Percentiles rank a stretch among this genome's conserved stretches.
Evolutionary conservation across 1,140 invertebrate species (phyloP).

Genomic region (Acromyrmex heyeri): DNA sequence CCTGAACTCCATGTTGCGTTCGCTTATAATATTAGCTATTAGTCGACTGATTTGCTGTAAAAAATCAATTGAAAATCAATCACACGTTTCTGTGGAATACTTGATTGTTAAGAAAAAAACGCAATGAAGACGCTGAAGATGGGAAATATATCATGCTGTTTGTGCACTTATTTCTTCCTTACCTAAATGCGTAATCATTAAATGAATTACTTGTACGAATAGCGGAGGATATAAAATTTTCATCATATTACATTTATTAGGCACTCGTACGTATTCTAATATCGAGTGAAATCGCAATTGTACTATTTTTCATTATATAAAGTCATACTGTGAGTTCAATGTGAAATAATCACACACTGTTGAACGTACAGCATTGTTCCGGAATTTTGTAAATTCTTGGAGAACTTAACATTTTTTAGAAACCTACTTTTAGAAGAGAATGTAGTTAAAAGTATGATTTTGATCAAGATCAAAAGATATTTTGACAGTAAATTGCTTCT

Average conservation of each 20-base stretch:
- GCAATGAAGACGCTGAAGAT: no score
- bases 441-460: background rate
- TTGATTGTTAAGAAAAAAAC: conserved; percentile 2
- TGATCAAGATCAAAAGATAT: background rate
- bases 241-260: background rate
- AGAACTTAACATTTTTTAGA: conserved; percentile 4
- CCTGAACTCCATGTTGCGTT: background rate
- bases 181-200: background rate
- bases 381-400: background rate
- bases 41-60: background rate
- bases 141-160: background rate
- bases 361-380: background rate
- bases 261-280: background rate
- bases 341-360: background rate
- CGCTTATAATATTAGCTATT: conserved; percentile 44
- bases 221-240: background rate
- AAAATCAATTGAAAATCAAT: conserved; percentile 33
- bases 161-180: background rate
- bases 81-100: conserved; percentile 10
- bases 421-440: background rate
- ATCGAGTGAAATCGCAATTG: background rate
- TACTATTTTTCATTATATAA: background rate
- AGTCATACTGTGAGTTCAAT: background rate
- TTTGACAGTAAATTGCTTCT: background rate
- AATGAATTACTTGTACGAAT: background rate